phyloP scores from a whole-genome alignment of 1,140 invertebrate genomes.

The Trinorchestia longiramus region DNA sequence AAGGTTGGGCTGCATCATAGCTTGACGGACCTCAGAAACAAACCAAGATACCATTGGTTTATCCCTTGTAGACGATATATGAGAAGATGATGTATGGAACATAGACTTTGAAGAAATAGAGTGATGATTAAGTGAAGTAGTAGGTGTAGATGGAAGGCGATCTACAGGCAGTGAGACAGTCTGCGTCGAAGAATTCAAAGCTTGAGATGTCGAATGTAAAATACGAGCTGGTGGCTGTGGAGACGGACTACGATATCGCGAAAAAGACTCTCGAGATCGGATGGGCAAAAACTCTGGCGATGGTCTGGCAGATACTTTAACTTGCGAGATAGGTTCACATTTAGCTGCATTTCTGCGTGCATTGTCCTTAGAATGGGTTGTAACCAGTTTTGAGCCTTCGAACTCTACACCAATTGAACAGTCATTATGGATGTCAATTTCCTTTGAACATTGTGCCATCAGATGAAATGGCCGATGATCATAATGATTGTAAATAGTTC shows the following conservation, averaged over 20 bases:
- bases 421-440: not conserved
- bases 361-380: not conserved
- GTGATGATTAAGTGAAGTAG: too few species aligned
- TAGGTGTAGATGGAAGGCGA: too few species aligned
- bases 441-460: not conserved
- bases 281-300: not conserved
- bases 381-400: not conserved
- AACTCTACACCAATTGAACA: not conserved
- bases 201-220: too few species aligned
- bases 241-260: not conserved
- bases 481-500: not conserved
- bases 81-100: not conserved
- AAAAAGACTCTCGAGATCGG: not conserved
- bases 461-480: not conserved
- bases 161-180: too few species aligned
- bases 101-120: too few species aligned
- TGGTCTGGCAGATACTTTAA: not conserved
- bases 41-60: not conserved
- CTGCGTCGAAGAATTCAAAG: too few species aligned
- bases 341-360: not conserved
- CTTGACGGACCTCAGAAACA: not conserved
- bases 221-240: not conserved
- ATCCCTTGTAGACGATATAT: not conserved
- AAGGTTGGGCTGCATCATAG: not conserved
- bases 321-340: not conserved